Conservation (phyloP, 2,888 invertebrate species). For the Cerceris rybyensis region DNA sequence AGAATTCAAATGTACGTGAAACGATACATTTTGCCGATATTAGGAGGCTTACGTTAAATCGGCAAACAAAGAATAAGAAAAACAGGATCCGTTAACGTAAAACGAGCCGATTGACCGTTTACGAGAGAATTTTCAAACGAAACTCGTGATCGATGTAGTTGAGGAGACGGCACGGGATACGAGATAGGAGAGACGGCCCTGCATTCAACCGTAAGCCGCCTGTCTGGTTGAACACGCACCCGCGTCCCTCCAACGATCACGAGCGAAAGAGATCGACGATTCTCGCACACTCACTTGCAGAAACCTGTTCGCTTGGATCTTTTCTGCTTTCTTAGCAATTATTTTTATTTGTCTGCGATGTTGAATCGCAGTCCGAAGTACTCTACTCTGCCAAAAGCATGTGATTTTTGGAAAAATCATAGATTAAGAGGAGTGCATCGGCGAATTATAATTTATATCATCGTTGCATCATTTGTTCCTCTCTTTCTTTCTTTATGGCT, state of each 20-base stretch:
- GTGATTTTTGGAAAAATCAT: too few species aligned
- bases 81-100: not conserved
- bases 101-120: not conserved
- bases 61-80: not conserved
- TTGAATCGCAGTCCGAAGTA: slow-evolving; percentile 28
- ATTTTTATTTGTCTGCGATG: slow-evolving; percentile 60
- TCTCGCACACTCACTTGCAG: slow-evolving; percentile 67
- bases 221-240: slow-evolving; percentile 75
- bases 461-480: not conserved
- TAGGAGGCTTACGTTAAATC: too few species aligned
- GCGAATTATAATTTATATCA: not conserved
- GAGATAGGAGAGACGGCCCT: slow-evolving; percentile 60
- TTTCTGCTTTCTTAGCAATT: slow-evolving; percentile 75
- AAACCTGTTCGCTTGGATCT: slow-evolving; percentile 79
- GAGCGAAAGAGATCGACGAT: slow-evolving; percentile 61
- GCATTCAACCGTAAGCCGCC: slow-evolving; percentile 73
- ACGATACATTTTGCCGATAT: not conserved
- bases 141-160: not conserved
- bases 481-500: slow-evolving; percentile 4
- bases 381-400: not conserved
- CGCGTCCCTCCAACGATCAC: slow-evolving; percentile 62
- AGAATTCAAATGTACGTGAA: not conserved
- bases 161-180: slow-evolving; percentile 20
- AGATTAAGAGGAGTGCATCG: not conserved
- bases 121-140: slow-evolving; percentile 3